Percentiles rank a stretch among this genome's conserved stretches.
Evolutionary conservation across 1,140 invertebrate genomes (phyloP).

Genomic region (Drosophila takahashii): DNA sequence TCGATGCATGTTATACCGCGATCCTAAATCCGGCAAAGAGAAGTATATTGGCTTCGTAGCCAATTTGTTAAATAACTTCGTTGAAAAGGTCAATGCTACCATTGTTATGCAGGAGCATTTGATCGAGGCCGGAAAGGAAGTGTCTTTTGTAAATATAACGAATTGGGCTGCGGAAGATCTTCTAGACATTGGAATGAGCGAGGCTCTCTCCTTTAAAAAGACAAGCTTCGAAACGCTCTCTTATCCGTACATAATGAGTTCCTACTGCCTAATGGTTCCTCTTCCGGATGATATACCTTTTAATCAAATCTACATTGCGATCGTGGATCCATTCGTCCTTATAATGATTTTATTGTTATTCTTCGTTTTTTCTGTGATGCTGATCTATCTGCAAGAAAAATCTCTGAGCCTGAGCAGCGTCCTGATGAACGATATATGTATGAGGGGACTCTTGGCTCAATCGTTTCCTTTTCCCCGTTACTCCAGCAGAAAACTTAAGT

Average conservation of each 20-base stretch:
- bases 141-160: constrained; percentile 15
- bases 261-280: constrained; percentile 56
- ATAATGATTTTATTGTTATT: constrained; percentile 34
- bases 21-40: constrained; percentile 11
- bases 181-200: constrained; percentile 43
- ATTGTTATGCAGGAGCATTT: constrained; percentile 3
- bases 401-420: constrained; percentile 26
- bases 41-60: constrained; percentile 48
- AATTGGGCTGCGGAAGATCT: neutral
- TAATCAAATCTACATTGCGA: constrained; percentile 26
- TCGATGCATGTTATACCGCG: constrained; percentile 32
- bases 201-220: neutral
- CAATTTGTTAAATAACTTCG: constrained; percentile 37
- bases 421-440: constrained; percentile 49
- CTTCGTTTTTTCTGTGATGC: constrained; percentile 47
- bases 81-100: constrained; percentile 40
- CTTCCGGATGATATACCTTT: constrained; percentile 37
- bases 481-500: constrained; percentile 33
- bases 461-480: constrained; percentile 33
- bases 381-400: constrained; percentile 43
- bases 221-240: constrained; percentile 10
- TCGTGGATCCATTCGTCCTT: constrained; percentile 29
- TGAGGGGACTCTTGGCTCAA: constrained; percentile 61
- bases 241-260: constrained; percentile 46
- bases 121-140: neutral